Percentiles rank a stretch among this genome's conserved stretches.
Conservation (phyloP, 2,113 vertebrate genomes). For the Neogale vison region DNA sequence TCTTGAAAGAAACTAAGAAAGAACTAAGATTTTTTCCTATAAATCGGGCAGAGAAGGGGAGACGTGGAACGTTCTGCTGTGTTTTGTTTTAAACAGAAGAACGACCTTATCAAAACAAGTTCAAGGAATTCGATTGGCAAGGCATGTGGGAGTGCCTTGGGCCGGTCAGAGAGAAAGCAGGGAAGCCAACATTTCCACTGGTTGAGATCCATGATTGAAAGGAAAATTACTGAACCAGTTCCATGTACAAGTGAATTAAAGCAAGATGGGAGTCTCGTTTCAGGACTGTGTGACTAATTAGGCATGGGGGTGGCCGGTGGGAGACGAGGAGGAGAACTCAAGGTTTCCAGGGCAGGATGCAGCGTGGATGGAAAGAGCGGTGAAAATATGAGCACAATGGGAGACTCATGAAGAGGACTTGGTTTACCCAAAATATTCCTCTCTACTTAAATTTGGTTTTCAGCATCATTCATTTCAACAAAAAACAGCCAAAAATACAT, state of each 20-base stretch:
- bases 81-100: not conserved
- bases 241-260: not conserved
- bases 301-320: too few species aligned
- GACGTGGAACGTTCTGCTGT: not conserved
- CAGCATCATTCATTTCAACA: not conserved
- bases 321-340: not conserved
- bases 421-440: not conserved
- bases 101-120: not conserved
- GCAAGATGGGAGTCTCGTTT: not conserved
- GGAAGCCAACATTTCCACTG: not conserved
- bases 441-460: constrained; percentile 1
- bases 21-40: not conserved
- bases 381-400: not conserved
- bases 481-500: not conserved
- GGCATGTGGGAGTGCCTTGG: not conserved
- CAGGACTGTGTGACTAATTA: not conserved
- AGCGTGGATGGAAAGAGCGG: not conserved
- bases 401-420: not conserved
- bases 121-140: not conserved
- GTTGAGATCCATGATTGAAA: not conserved
- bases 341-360: not conserved
- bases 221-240: not conserved
- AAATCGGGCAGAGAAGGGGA: not conserved
- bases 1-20: not conserved
- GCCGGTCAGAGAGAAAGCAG: not conserved